These are phyloP conservation scores for Tetrax tetrax DNA, from an alignment of 2,113 vertebrate genomes.

Conservation along the genomic window DNA sequence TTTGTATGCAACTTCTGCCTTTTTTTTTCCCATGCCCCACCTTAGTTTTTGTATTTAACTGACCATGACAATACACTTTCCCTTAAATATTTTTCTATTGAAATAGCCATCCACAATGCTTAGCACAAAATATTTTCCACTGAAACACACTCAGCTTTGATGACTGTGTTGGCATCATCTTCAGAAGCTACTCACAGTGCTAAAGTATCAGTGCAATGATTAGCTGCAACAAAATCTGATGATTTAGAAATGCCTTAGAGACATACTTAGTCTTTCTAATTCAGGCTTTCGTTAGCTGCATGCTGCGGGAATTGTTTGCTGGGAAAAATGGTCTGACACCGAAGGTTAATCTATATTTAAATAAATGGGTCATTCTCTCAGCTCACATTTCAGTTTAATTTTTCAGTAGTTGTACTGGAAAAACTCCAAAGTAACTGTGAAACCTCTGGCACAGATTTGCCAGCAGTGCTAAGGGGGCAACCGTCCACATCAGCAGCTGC, in stretches of 20 bases:
- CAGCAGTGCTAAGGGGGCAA: background rate
- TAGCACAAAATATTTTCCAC: slow-evolving; percentile 17
- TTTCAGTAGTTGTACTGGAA: slow-evolving; percentile 45
- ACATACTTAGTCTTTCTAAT: background rate
- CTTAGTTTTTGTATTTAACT: background rate
- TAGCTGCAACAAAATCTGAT: background rate
- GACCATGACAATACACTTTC: background rate
- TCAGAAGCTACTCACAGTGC: background rate
- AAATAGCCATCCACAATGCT: background rate
- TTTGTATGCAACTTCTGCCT: background rate
- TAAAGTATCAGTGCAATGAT: background rate
- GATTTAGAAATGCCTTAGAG: slow-evolving; percentile 8
- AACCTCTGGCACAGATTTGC: background rate
- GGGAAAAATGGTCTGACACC: background rate
- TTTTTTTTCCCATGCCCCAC: background rate
- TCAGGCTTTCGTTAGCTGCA: background rate
- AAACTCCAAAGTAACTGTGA: slow-evolving; percentile 14
- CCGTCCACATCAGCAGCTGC: background rate
- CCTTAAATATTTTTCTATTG: slow-evolving; percentile 36
- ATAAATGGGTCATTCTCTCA: slow-evolving; percentile 29
- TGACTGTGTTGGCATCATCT: background rate
- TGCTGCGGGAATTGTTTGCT: background rate
- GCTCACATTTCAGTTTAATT: slow-evolving; percentile 16
- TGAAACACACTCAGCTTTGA: background rate
- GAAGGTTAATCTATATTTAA: slow-evolving; percentile 41